These are phyloP conservation scores for Clepsis dumicolana DNA, from an alignment of 2,888 invertebrate species.

Conservation along the genomic window DNA sequence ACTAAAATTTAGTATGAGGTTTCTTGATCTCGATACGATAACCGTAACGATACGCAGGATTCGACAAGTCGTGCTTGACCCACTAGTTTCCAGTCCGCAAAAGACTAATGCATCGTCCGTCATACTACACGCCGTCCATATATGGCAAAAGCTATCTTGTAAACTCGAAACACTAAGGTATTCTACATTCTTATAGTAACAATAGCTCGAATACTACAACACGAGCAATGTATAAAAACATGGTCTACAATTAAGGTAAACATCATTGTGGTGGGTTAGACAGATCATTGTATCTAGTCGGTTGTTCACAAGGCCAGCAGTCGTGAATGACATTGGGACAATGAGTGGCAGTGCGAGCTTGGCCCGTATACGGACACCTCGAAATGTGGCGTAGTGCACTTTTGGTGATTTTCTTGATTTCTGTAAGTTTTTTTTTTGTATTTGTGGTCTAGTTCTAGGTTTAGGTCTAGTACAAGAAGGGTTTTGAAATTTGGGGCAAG, in stretches of 20 bases:
- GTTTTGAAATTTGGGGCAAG: too few species aligned
- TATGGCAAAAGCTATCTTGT: too few species aligned
- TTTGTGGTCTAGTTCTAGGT: background rate
- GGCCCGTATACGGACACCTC: conserved; percentile 46
- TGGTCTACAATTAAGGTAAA: conserved; percentile 18
- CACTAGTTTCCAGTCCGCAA: too few species aligned
- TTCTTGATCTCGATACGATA: too few species aligned
- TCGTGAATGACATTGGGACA: conserved; percentile 42
- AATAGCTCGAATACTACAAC: background rate
- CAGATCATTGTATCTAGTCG: background rate
- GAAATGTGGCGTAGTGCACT: conserved; percentile 55
- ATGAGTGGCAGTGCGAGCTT: conserved; percentile 49
- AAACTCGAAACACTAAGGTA: background rate
- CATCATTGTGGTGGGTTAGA: background rate
- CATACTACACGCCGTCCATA: too few species aligned
- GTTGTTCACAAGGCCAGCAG: background rate
- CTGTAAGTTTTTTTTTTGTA: conserved; percentile 41
- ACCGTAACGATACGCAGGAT: too few species aligned
- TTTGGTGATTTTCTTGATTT: conserved; percentile 49
- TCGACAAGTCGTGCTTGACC: too few species aligned
- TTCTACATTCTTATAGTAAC: background rate
- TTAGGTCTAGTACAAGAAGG: too few species aligned
- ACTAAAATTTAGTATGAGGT: too few species aligned
- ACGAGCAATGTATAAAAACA: conserved; percentile 18
- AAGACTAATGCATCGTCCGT: too few species aligned